Conservation (phyloP, 2,113 vertebrate genomes). For the Copsychus sechellarum region DNA sequence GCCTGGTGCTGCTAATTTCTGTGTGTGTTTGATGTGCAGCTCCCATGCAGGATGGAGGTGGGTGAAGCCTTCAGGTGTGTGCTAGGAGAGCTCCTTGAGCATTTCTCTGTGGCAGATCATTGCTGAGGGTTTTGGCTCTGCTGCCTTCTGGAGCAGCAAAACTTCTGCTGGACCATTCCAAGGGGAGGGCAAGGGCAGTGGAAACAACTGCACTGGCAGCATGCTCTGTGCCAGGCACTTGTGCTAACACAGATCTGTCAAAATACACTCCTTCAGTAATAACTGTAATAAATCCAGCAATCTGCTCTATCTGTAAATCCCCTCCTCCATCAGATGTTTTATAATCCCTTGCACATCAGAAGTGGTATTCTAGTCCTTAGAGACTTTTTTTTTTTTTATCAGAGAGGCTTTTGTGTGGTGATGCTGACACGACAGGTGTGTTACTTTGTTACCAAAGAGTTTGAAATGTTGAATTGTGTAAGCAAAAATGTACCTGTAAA, state of each 20-base stretch:
- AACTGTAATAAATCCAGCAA: background rate
- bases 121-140: background rate
- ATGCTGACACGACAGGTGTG: background rate
- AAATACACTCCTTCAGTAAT: background rate
- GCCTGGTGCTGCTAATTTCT: background rate
- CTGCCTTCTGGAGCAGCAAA: background rate
- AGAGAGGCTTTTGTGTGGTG: background rate
- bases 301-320: background rate
- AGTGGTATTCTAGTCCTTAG: background rate
- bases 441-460: background rate
- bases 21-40: background rate
- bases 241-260: background rate
- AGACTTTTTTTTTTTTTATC: background rate
- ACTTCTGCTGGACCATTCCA: background rate
- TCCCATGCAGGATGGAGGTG: rapidly evolving
- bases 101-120: background rate
- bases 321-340: background rate
- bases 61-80: background rate
- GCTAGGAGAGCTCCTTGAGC: background rate
- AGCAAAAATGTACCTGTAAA: background rate
- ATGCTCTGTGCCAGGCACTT: background rate
- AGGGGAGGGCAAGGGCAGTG: background rate
- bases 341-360: background rate
- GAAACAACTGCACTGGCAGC: background rate
- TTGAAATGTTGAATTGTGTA: background rate